Base-by-base conservation (phyloP, 2,797 vertebrate species). In the Rallus crepitans region DNA sequence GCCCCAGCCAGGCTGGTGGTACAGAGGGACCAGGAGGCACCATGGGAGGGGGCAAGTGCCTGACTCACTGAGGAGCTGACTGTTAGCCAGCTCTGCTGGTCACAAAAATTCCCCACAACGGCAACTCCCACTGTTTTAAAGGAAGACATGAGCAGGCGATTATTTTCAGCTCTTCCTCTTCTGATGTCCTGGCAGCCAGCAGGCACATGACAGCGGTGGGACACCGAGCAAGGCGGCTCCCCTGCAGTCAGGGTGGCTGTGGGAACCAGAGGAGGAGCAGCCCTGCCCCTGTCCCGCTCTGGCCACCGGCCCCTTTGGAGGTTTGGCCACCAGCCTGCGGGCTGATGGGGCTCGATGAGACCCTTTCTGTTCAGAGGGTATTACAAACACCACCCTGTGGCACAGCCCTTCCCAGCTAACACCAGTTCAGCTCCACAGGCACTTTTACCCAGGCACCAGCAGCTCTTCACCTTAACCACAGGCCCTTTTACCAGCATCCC, bases 151-250 rank as follows among this genome's bases (percentile, higher is more conserved):
- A 95, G 76, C 35, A 40, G 59, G 68, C 0, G 21, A 94, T 83
- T 96, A 96, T 96, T 94, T 94, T 85, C 93, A 96, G 95, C 47
- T 37, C 83, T 96, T 96, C 89, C 96, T 94, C 80, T 86, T 93
- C 45, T 12, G 3, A 31, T 6, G 33, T 30, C 80, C 88, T 70
- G 11, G 70, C 31, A 57, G 82, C 16, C 39, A 56, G 70, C 42
- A 81, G 86, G 83, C 95, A 64, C 66, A 63, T 94, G 96, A 92
- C 0, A 7, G 86, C 31, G 18, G 42, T 82, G 83, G 83, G 61
- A 72, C 1, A 4, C 39, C 42, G 5, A 5, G 75, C 0, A 3
- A 63, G 52, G 18, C 30, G 39, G 21, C 31, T 75, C 12, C 33
- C 59, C 42, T 0, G 5, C 42, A 45, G 16, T 15, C 1, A 0